Conservation (phyloP, 35 echinoderm and acorn worm genomes). For the Lytechinus pictus region DNA sequence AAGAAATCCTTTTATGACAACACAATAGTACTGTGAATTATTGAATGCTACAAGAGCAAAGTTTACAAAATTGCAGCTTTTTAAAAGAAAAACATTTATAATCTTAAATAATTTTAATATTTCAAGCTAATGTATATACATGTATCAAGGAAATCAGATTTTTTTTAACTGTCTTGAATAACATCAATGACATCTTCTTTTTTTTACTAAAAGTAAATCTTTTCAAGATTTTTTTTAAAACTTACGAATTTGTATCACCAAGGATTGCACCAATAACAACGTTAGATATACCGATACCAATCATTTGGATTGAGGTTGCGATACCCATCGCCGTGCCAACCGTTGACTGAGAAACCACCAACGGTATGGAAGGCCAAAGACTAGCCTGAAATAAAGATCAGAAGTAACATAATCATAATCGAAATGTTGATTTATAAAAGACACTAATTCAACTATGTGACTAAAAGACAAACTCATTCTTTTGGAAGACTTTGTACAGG, state of each 20-base stretch:
- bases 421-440: no score
- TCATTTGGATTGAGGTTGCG: conserved; percentile 81
- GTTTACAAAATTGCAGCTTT: no score
- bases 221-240: background rate
- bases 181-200: background rate
- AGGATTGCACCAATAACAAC: conserved; percentile 73
- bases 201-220: background rate
- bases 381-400: conserved; percentile 62
- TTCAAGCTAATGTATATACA: no score
- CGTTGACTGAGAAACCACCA: conserved; percentile 78
- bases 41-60: no score
- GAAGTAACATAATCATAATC: no score
- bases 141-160: background rate
- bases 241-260: conserved; percentile 29
- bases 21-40: no score
- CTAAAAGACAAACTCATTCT: no score
- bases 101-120: no score
- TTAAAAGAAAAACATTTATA: no score
- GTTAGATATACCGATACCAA: conserved; percentile 82
- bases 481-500: no score
- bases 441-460: no score
- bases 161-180: background rate
- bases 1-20: no score
- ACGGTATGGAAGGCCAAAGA: conserved; percentile 82
- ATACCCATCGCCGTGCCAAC: conserved; percentile 87